Base-by-base conservation (phyloP, 2,797 vertebrate species). In the Phoebastria nigripes region DNA sequence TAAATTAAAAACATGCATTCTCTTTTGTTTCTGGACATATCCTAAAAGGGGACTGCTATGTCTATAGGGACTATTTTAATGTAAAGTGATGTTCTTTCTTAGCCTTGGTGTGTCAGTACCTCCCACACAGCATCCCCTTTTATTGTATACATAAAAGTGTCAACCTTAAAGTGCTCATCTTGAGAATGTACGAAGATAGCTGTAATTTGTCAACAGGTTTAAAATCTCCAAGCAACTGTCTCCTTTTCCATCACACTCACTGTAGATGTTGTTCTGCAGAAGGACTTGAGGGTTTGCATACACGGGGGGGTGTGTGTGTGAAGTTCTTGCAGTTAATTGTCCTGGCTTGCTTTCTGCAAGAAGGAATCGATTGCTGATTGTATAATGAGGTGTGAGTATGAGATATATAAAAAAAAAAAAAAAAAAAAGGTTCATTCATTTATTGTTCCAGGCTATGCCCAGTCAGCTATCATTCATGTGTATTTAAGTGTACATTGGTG, bases 181-280 rank as follows among this genome's bases (percentile, higher is more conserved):
- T 69, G 46, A 51, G 65, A 78, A 51, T 15, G 39, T 51, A 61
- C 25, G 51, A 95, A 90, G 61, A 65, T 39, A 81, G 61, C 24
- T 93, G 49, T 59, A 81, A 90, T 88, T 93, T 84, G 39, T 89
- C 82, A 92, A 66, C 33, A 77, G 26, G 49, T 88, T 79, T 93
- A 37, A 93, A 88, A 78, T 93, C 58, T 93, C 86, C 37, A 79
- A 82, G 69, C 42, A 92, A 16, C 21, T 76, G 19, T 49, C 37
- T 79, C 51, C 22, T 84, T 92, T 82, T 58, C 54, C 28, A 28
- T 79, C 81, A 61, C n/a, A 21, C n/a, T 83, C 0, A 0, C 21
- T 85, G 58, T 25, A 67, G 33, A 26, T 58, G 22, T 28, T 83
- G 19, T 33, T 82, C 56, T 78, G 54, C 37, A 83, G 47, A 49